Base-by-base conservation (phyloP, 1,140 invertebrate genomes). In the Sogatella furcifera region DNA sequence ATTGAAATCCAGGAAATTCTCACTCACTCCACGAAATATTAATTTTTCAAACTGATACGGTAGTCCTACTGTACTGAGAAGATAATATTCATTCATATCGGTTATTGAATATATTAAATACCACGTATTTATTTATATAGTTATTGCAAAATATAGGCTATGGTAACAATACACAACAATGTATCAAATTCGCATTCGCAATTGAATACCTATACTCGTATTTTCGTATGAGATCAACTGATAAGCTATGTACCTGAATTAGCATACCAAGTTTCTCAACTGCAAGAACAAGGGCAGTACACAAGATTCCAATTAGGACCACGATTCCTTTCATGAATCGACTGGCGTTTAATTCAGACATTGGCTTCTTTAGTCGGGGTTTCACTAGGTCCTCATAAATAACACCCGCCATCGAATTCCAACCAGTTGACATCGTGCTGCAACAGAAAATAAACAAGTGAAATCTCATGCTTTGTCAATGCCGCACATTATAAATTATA, bases 381-480 rank as follows among this genome's bases (percentile, higher is more conserved):
- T 83, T 82, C 2, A 89, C 81, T 61, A 90, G 79, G 70, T 90
- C 88, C 71, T 90, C 85, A 69, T 87, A 86, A 68, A 89, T 87
- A 0, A 90, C 87, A 1, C 88, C 87, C 15, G 88, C 83, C 78
- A 90, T 81, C 0, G 88, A 88, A 70, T 90, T 90, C 5, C 90
- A 70, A 0, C 86, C 86, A 1, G 84, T 87, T 0, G 85, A 88
- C 82, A 88, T 86, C 13, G 86, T 89, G 71, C 89, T 91, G 72
- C 34, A 68, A 53, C 60, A 24, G 15, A 14, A 42, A 24, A 41
- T 10, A 14, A 10, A 10, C 22, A 56, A 61, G 41, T 34, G 52
- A n/a, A 8, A 44, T 59, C 21, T 52, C 19, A 54, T 46, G 13
- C 21, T 5, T 9, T 2, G 17, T 44, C 9, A 44, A n/a, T n/a